Evolutionary conservation across 2,888 invertebrate genomes (phyloP), one percentile per base, ranked within the genome.

Genomic region (Cephus pulcher): DNA sequence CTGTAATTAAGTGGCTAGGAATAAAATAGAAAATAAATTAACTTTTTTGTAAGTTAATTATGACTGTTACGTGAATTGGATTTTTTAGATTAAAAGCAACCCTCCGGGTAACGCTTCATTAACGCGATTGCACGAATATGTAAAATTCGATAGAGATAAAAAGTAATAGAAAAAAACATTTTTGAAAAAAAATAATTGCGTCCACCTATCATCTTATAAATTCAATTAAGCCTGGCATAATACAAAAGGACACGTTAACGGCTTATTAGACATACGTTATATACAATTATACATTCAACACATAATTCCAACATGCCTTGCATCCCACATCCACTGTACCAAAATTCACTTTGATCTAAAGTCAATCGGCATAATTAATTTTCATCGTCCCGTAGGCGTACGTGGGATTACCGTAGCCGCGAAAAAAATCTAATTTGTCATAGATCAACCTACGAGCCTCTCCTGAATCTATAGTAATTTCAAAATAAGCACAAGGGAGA

Each of bases 171-270:
- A 15, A 12, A 4, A 4, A 15, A 37, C 0, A 11, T 6, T 6
- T 15, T 2, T 15, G 4, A 40, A 40, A 40, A 1, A 56, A 56
- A 56, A 1, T 30, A 56, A 56, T 9, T 56, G 23, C 2, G 56
- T 56, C 6, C 9, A 23, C 2, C 56, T 23, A 56, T 2, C 23
- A 2, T 9, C 9, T 9, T 56, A 80, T 82, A 79, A 79, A 81
- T 82, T 80, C 76, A 79, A 77, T 80, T 80, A 83, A 80, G 79
- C 81, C 81, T 76, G 80, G 81, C 80, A 78, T 77, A 79, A 79
- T 81, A 77, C 78, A 81, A 82, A 83, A 80, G 79, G 82, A 81
- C 83, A 81, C 81, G 80, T 83, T 83, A 82, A 81, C 81, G 81
- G 80, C 82, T 82, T 78, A 81, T 78, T 82, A 80, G 78, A 83